Conservation (phyloP, 2,797 vertebrate species). For the Pseudomugil gertrudae region DNA sequence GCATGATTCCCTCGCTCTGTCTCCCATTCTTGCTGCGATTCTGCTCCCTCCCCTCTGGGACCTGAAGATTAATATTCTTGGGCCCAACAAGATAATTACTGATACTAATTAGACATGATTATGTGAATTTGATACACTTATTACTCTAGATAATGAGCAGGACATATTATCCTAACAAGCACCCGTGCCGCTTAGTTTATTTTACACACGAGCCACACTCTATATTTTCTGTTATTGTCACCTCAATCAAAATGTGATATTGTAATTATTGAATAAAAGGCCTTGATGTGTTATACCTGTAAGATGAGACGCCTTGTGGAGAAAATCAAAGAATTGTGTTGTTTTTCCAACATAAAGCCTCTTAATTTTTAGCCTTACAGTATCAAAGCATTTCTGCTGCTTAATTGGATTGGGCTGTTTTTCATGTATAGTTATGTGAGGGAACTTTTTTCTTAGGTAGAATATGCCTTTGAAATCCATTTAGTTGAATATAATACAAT, state of each 20-base stretch:
- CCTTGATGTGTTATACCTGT: slow-evolving; percentile 52
- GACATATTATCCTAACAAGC: slow-evolving; percentile 89
- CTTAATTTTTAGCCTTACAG: slow-evolving; percentile 15
- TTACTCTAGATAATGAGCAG: slow-evolving; percentile 91
- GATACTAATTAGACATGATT: slow-evolving; percentile 99
- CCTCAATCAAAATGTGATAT: slow-evolving; percentile 75
- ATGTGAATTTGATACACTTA: slow-evolving; percentile 96
- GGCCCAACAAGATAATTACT: slow-evolving; percentile 97
- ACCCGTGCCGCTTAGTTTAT: slow-evolving; percentile 84
- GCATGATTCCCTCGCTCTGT: slow-evolving; percentile 81
- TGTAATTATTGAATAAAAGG: slow-evolving; percentile 70
- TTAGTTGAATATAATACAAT: background rate
- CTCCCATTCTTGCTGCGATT: slow-evolving; percentile 80
- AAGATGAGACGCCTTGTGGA: slow-evolving; percentile 32
- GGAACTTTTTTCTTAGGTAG: background rate
- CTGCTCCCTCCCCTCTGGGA: slow-evolving; percentile 88
- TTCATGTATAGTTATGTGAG: background rate
- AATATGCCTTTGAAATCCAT: background rate
- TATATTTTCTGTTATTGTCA: slow-evolving; percentile 78
- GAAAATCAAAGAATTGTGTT: slow-evolving; percentile 32
- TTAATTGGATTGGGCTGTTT: slow-evolving; percentile 25
- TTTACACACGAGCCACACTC: slow-evolving; percentile 76
- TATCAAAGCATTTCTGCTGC: background rate
- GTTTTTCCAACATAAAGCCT: slow-evolving; percentile 51
- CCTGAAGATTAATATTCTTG: slow-evolving; percentile 94